These are phyloP conservation scores for Sinella curviseta DNA, from an alignment of 1,140 invertebrate genomes.

Conservation along the genomic window DNA sequence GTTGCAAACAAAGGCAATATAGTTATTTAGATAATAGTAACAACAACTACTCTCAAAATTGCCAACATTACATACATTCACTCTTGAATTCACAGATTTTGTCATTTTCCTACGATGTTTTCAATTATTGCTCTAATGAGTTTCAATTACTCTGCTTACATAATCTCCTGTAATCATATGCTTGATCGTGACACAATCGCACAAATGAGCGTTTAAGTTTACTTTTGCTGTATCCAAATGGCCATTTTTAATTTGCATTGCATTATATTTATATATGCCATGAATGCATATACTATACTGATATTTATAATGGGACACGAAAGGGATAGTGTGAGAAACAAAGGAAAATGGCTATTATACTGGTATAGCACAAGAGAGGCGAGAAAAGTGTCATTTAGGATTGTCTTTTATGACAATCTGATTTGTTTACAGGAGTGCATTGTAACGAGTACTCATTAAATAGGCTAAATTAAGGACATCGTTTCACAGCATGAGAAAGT, in stretches of 20 bases:
- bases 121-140: too few species aligned
- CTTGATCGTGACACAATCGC: not conserved
- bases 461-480: constrained; percentile 20
- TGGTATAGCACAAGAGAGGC: not conserved
- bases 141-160: too few species aligned
- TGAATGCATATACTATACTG: too few species aligned
- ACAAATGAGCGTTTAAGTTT: too few species aligned
- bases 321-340: not conserved
- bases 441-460: not conserved
- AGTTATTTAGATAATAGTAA: too few species aligned
- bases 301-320: not conserved
- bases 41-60: too few species aligned
- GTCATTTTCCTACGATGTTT: too few species aligned
- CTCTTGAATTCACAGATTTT: too few species aligned
- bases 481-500: not conserved
- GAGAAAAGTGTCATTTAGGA: not conserved
- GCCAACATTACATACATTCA: too few species aligned
- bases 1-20: too few species aligned
- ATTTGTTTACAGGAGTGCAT: constrained; percentile 3
- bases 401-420: not conserved
- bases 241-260: not conserved
- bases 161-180: not conserved
- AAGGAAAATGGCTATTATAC: not conserved
- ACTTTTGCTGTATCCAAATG: too few species aligned
- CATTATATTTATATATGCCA: too few species aligned